Conservation (phyloP, 2,888 invertebrate species). For the Protophormia terraenovae region DNA sequence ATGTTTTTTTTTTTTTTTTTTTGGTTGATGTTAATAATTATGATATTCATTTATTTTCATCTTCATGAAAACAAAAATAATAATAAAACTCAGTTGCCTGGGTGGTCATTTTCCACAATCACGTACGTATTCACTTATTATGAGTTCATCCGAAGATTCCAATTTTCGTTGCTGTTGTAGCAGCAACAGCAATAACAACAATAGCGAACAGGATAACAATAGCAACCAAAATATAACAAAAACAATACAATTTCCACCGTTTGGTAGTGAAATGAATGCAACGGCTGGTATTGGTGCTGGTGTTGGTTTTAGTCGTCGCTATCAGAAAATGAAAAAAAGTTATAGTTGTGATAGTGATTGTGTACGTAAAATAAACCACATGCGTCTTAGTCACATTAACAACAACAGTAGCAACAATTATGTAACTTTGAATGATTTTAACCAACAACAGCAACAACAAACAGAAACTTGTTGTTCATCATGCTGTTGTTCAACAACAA, state of each 20-base stretch:
- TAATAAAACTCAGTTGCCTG: conserved; percentile 76
- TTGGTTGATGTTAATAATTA: conserved; percentile 9
- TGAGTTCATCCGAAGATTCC: conserved; percentile 82
- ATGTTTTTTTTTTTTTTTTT: neutral
- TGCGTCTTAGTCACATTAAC: conserved; percentile 45
- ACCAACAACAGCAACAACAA: conserved; percentile 3
- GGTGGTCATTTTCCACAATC: conserved; percentile 81
- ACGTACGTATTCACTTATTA: conserved; percentile 81
- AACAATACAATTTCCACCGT: conserved; percentile 15
- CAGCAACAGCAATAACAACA: conserved; percentile 47
- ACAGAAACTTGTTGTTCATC: conserved; percentile 71
- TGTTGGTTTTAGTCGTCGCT: conserved; percentile 34
- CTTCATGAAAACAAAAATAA: neutral
- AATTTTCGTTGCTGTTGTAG: conserved; percentile 78
- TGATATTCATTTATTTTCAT: conserved; percentile 27
- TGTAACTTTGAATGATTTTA: conserved; percentile 39
- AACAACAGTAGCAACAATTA: conserved; percentile 28
- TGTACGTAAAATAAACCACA: conserved; percentile 67
- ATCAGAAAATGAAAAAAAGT: conserved; percentile 78
- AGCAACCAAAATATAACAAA: conserved; percentile 35
- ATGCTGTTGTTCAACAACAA: conserved; percentile 68
- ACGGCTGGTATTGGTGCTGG: neutral
- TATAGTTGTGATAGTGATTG: conserved; percentile 79
- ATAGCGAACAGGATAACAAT: conserved; percentile 34
- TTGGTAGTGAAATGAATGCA: conserved; percentile 10